Base-by-base conservation (phyloP, 2,113 vertebrate genomes). In the Jacana jacana region DNA sequence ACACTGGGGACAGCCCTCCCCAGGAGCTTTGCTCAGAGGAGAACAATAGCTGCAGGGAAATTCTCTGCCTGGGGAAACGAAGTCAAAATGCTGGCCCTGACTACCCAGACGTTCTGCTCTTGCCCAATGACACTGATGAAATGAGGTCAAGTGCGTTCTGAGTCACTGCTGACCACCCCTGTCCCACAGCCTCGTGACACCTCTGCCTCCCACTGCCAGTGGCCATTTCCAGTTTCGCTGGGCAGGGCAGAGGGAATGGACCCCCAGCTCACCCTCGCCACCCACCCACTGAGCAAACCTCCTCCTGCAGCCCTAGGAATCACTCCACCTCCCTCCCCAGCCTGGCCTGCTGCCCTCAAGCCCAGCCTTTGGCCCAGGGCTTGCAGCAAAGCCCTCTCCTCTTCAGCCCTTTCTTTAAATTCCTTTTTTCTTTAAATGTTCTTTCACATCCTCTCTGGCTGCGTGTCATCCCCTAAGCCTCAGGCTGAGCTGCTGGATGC, bases 31-130 rank as follows among this genome's bases (percentile, higher is more conserved):
- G 68, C 57, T 33, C 49, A 24, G 60, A 84, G 48, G 54, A 20
- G 7, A 17, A 31, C 8, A 4, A 63, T 2, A 1, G 30, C 40
- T 3, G 0, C 0, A 20, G 25, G 39, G 17, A 9, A 42, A 28
- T 17, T 17, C 71, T 51, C 37, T 33, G 27, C 33, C 77, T 23
- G 63, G 55, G 35, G 81, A 81, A 71, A 35, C 0, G 0, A 63
- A 84, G 42, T 69, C 8, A 31, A 39, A 88, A 40, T 2, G 3
- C 11, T 5, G 1, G 39, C 44, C 69, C 68, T 19, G 57, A 4
- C 51, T 40, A 40, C 58, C 72, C 81, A 30, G 49, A 44, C 0
- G 0, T 24, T 27, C 78, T 12, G n/a, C 84, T 93, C 68, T 91
- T 90, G 66, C 95, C 90, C 82, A 91, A 40, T 1, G 11, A 37